phyloP scores from a whole-genome alignment of 2,797 vertebrate genomes.

The Helostoma temminkii region DNA sequence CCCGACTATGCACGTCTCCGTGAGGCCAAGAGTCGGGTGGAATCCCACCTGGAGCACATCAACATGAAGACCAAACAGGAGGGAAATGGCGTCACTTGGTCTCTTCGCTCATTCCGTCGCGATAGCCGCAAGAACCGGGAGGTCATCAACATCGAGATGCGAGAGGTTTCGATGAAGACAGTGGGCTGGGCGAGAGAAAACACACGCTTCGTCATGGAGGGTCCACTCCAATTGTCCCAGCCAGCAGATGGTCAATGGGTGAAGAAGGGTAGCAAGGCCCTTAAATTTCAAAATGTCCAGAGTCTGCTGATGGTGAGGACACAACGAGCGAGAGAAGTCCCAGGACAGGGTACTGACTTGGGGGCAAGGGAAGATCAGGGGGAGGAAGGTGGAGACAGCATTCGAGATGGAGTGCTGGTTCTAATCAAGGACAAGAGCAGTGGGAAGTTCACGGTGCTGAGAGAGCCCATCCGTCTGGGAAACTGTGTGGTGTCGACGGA shows the following conservation, averaged over 20 bases:
- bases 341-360: constrained; percentile 34
- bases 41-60: constrained; percentile 95
- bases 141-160: constrained; percentile 92
- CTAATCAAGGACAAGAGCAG: constrained; percentile 94
- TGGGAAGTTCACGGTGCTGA: constrained; percentile 90
- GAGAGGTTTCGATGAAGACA: constrained; percentile 91
- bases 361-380: constrained; percentile 66
- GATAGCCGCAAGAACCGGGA: constrained; percentile 94
- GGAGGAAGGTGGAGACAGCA: constrained; percentile 78
- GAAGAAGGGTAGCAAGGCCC: constrained; percentile 90
- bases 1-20: constrained; percentile 89
- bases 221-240: constrained; percentile 90
- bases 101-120: constrained; percentile 91
- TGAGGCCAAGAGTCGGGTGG: constrained; percentile 93
- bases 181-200: constrained; percentile 91
- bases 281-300: constrained; percentile 94
- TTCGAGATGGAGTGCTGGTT: constrained; percentile 90
- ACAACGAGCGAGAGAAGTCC: constrained; percentile 76
- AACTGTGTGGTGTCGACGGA: constrained; percentile 92
- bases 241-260: constrained; percentile 93
- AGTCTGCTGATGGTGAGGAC: constrained; percentile 91
- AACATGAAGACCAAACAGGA: constrained; percentile 96
- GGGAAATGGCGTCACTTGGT: constrained; percentile 88
- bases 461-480: constrained; percentile 90
- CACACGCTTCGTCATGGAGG: constrained; percentile 93